Evolutionary conservation across 1,140 invertebrate genomes (phyloP), one percentile per base, ranked within the genome.

Genomic region (Ditylenchus dipsaci): DNA sequence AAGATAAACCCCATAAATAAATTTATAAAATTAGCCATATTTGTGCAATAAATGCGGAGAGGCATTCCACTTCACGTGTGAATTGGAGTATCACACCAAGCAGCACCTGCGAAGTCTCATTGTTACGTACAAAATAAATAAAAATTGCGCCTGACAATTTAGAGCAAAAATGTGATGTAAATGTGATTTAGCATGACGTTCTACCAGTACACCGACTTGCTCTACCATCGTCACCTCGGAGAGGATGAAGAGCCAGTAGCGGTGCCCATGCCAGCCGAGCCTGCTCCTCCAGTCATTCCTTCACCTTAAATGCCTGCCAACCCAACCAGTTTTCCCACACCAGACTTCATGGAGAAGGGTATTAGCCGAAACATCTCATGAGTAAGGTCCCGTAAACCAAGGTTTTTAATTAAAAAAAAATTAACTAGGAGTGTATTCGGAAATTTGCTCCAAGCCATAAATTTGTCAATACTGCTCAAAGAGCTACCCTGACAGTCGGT

Each of bases 391-490:
- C n/a, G n/a, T n/a, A n/a, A n/a, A 53, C 3, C 15, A 53, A 53
- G 15, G 15, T 53, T 19, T 53, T 53, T 53, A 19, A 21, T 53
- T 7, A 61, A 8, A 30, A 8, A 7, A 26, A n/a, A 23, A 23
- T 30, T 7, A 7, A 7, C 26, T 30, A 61, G 59, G 59, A 43
- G 26, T 75, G 0, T 82, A 77, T 62, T 78, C 75, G 8, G 80
- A 82, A 27, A 73, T 83, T 47, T 74, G 80, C 33, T 69, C 69
- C 5, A 82, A 83, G 45, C 79, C 80, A 15, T 82, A 82, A 65
- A 82, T 83, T 61, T 82, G 80, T 56, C 82, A 82, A 59, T 82
- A 83, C 49, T 82, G 80, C 64, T 82, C 73, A 0, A 82, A 82
- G 65, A 76, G 75, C 49, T 82, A 82, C 67, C 43, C 81, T 5